Base-by-base conservation (phyloP, 2,113 vertebrate species). In the Donacobius atricapilla region DNA sequence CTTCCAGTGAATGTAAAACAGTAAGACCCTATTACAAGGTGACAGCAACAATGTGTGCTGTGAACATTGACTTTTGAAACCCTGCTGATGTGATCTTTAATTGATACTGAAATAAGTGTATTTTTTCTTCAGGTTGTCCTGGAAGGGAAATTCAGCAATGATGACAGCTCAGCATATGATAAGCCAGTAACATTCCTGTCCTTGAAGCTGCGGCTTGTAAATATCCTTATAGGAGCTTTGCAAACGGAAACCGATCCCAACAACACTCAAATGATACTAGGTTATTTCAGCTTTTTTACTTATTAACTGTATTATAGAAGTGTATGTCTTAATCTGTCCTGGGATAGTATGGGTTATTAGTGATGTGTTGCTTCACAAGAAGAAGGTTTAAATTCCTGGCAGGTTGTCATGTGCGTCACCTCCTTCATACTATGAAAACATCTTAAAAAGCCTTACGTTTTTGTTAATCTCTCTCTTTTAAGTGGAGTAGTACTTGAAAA, bases 251-350 rank as follows among this genome's bases (percentile, higher is more conserved):
- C 99, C 0, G 99, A 99, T 96, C 98, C 99, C 78, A 98, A 99
- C 96, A 99, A 99, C 98, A 99, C 99, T 39, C 99, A 99, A 81
- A 99, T 99, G 98, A 99, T 99, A 94, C 80, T 99, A 97, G 99
- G 99, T 99, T 97, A 98, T 92, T 96, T 95, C 94, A 78, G 58
- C 53, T 72, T 71, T 61, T 81, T 77, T 53, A 50, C 86, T 87
- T 93, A 78, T 84, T 66, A 35, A 37, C 21, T 87, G 17, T 69
- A 9, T 78, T 86, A 2, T 2, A n/a, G 9, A 75, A 66, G 1
- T 35, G 13, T 68, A 37, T 83, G 25, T 56, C 69, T 65, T 86
- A 50, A 61, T 37, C 42, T 54, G 47, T 76, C 30, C 42, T 77
- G 31, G 27, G 48, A 25, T 61, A 51, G 64, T 47, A 20, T 13